These are phyloP conservation scores for Larimichthys polyactis DNA, from an alignment of 2,113 vertebrate species.

Conservation along the genomic window DNA sequence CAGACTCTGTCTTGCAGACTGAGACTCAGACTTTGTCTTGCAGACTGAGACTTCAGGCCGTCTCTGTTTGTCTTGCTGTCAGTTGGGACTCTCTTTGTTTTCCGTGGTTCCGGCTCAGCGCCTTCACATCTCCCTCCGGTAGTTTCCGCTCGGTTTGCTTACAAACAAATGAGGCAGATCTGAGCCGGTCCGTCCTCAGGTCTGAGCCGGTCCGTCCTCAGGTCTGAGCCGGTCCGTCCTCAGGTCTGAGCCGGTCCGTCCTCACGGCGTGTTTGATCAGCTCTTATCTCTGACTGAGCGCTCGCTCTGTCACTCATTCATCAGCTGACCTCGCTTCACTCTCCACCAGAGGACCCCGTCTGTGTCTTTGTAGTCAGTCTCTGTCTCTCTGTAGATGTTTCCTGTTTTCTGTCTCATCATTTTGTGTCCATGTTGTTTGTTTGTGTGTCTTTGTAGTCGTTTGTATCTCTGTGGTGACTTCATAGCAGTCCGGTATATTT, in stretches of 20 bases:
- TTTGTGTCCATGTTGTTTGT: no score
- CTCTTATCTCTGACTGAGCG: conserved; percentile 12
- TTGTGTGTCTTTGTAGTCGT: no score
- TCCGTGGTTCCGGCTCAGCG: neutral
- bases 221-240: no score
- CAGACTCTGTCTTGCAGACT: no score
- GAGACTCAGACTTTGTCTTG: no score
- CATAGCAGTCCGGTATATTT: no score
- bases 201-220: no score
- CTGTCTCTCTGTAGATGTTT: neutral
- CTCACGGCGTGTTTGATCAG: conserved; percentile 22
- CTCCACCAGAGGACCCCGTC: neutral
- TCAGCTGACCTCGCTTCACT: neutral
- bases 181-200: no score
- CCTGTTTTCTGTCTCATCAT: no score
- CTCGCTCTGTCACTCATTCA: neutral
- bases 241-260: neutral
- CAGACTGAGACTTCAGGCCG: no score
- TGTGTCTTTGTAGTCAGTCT: neutral
- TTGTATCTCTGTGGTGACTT: no score
- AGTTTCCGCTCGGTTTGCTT: conserved; percentile 38
- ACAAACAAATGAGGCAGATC: conserved; percentile 25
- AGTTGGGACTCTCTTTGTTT: neutral
- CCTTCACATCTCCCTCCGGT: neutral
- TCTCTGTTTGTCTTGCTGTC: neutral